phyloP scores from a whole-genome alignment of 2,797 vertebrate species.

The Galagoides demidoff region DNA sequence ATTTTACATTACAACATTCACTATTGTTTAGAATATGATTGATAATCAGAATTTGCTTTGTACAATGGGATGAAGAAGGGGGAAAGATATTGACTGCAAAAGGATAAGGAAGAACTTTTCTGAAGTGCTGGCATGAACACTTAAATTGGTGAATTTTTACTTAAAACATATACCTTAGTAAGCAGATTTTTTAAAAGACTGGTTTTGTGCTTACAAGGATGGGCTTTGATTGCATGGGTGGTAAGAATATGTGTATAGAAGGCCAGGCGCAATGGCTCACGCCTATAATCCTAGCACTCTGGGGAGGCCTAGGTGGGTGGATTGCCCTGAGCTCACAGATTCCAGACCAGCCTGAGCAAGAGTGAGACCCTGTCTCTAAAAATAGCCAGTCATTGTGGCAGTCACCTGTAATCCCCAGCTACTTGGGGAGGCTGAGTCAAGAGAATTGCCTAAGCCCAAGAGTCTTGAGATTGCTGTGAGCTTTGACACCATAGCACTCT shows the following conservation, averaged over 20 bases:
- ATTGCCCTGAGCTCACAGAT: too few relatives aligned
- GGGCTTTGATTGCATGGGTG: not conserved
- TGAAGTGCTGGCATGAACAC: slow-evolving; percentile 1
- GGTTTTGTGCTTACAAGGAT: not conserved
- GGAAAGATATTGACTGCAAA: slow-evolving; percentile 3
- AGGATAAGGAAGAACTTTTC: not conserved
- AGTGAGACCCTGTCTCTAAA: too few relatives aligned
- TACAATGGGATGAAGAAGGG: not conserved
- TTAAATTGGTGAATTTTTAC: slow-evolving; percentile 40
- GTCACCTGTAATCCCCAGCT: too few relatives aligned
- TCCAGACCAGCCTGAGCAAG: too few relatives aligned
- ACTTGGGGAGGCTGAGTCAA: too few relatives aligned
- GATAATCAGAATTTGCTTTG: slow-evolving; percentile 55
- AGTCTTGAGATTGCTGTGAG: too few relatives aligned
- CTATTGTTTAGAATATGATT: slow-evolving; percentile 35
- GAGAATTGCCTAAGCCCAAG: too few relatives aligned
- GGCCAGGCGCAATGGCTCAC: too few relatives aligned
- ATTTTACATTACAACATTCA: not conserved
- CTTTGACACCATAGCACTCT: too few relatives aligned
- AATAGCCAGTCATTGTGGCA: too few relatives aligned
- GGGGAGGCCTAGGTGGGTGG: too few relatives aligned
- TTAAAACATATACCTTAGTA: slow-evolving; percentile 45
- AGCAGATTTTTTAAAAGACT: slow-evolving; percentile 20
- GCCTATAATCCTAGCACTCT: too few relatives aligned
- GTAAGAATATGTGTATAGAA: not conserved